Evolutionary conservation across 2,888 invertebrate species (phyloP).

Genomic region (Scaptomyza parva): DNA sequence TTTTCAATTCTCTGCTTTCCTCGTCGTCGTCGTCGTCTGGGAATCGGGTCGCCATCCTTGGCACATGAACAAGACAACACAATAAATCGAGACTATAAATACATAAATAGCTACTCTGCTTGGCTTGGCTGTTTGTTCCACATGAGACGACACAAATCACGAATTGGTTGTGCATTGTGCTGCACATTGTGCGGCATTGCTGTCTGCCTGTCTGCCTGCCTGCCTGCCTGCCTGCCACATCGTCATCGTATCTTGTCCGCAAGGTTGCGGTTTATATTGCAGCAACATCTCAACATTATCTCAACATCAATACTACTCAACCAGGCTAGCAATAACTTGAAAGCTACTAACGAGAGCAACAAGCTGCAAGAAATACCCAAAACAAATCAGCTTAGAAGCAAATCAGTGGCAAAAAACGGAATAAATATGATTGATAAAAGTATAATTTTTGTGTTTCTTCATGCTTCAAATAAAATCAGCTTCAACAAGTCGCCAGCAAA

Average conservation of each 20-base stretch:
- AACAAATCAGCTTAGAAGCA: conserved; percentile 1
- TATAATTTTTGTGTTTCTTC: too few relatives aligned
- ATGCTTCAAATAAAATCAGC: not conserved
- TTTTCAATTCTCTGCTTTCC: conserved; percentile 1
- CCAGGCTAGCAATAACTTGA: too few relatives aligned
- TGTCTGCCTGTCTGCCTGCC: too few relatives aligned
- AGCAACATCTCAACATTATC: not conserved
- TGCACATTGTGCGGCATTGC: too few relatives aligned
- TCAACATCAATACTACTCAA: not conserved
- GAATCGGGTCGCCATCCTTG: not conserved
- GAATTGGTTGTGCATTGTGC: not conserved
- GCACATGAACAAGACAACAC: conserved; percentile 21
- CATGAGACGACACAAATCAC: conserved; percentile 2
- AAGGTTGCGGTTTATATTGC: conserved; percentile 27
- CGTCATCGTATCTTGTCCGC: conserved; percentile 5
- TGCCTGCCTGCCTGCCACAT: too few relatives aligned
- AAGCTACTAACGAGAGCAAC: conserved; percentile 8
- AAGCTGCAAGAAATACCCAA: conserved; percentile 4
- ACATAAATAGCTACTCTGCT: conserved; percentile 16
- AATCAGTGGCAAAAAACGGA: conserved; percentile 1
- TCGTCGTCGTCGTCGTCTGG: too few relatives aligned
- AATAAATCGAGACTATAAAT: conserved; percentile 25
- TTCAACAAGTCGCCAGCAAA: not conserved
- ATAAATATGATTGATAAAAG: too few relatives aligned
- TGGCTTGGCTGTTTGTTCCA: conserved; percentile 1